Conservation (phyloP, 64 coral and sea anemone genomes). For the Porites australiensis region DNA sequence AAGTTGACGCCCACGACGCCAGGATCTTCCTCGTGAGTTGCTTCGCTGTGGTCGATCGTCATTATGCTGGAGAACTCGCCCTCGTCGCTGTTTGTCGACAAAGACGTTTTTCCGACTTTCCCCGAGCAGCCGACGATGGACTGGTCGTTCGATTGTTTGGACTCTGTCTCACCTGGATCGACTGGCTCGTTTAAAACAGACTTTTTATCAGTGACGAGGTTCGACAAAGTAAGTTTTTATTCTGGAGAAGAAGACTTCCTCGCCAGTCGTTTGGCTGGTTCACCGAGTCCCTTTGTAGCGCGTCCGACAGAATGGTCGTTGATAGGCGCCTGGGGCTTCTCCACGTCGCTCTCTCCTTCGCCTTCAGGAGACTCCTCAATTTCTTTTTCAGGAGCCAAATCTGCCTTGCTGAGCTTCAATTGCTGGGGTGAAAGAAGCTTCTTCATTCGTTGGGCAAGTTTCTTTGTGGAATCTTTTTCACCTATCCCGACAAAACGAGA, state of each 20-base stretch:
- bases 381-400: neutral
- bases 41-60: neutral
- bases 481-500: neutral
- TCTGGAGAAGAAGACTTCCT: neutral
- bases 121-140: neutral
- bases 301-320: too few species aligned
- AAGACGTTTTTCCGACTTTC: neutral
- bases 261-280: neutral
- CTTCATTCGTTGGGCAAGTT: too few species aligned
- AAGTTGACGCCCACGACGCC: neutral
- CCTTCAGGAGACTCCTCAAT: neutral
- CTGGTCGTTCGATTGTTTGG: neutral
- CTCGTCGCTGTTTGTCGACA: neutral
- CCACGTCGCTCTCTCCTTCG: neutral
- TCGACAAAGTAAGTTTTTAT: neutral
- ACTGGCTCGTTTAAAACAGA: neutral
- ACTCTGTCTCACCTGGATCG: neutral
- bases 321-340: neutral
- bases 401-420: neutral
- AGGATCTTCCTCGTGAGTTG: neutral
- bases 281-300: neutral
- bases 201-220: neutral
- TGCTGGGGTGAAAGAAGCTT: too few species aligned
- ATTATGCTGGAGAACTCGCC: constrained; percentile 26
- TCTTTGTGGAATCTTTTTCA: neutral